phyloP scores from a whole-genome alignment of 2,888 invertebrate species.

The Megastigmus dorsalis region DNA sequence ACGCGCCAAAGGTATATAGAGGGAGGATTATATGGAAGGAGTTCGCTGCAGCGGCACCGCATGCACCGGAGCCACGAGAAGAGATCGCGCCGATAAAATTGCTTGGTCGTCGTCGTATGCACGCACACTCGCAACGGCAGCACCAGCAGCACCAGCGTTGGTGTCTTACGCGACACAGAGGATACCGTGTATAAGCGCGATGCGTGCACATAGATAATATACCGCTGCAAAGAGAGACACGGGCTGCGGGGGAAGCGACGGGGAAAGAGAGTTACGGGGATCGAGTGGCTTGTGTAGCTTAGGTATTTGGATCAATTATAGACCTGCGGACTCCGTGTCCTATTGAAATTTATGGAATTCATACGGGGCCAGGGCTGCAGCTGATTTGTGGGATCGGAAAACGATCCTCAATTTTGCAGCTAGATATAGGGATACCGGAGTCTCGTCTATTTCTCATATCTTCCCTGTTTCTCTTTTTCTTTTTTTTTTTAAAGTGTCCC shows the following conservation, averaged over 20 bases:
- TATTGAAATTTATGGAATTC: slow-evolving; percentile 35
- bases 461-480: no score
- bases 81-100: slow-evolving; percentile 47
- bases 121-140: not conserved
- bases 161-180: slow-evolving; percentile 11
- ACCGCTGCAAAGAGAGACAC: not conserved
- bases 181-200: not conserved
- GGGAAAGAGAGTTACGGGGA: not conserved
- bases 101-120: slow-evolving; percentile 32
- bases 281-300: not conserved
- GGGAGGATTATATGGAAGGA: slow-evolving; percentile 9
- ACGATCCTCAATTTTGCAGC: no score
- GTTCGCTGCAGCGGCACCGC: no score
- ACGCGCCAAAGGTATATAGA: slow-evolving; percentile 12
- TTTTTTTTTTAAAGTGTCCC: no score
- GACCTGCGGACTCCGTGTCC: not conserved
- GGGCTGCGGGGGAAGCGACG: not conserved
- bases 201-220: not conserved
- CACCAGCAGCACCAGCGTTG: no score
- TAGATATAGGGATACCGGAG: no score
- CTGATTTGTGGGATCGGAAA: not conserved
- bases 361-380: not conserved
- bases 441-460: no score
- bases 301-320: slow-evolving; percentile 35
- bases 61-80: not conserved